Evolutionary conservation across 2,888 invertebrate species (phyloP).

Genomic region (Mystacides longicornis): DNA sequence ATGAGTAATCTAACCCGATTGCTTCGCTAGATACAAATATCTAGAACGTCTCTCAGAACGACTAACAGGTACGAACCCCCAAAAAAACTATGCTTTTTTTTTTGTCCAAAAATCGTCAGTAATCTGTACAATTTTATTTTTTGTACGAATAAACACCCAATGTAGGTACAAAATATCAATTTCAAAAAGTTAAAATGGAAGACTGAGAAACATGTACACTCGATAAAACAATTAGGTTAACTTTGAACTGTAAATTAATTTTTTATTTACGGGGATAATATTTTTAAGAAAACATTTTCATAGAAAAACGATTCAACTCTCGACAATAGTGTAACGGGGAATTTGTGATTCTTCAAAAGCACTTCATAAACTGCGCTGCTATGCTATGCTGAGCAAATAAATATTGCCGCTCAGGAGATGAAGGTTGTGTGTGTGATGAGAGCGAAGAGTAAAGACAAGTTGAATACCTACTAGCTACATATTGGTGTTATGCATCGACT

Average conservation of each 20-base stretch:
- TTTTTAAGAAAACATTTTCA: background rate
- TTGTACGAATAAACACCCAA: background rate
- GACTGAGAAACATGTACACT: constrained; percentile 4
- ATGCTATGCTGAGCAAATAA: background rate
- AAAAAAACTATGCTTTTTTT: too few relatives aligned
- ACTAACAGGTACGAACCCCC: background rate
- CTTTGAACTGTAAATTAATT: too few relatives aligned
- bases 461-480: constrained; percentile 41
- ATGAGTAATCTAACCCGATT: background rate
- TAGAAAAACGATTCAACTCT: background rate
- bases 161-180: background rate
- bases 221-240: background rate
- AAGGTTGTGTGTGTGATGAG: background rate
- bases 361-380: constrained; percentile 22
- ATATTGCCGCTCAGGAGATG: background rate
- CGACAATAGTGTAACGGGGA: constrained; percentile 43
- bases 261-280: too few relatives aligned
- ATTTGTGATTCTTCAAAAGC: constrained; percentile 45
- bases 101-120: too few relatives aligned
- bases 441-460: background rate
- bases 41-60: background rate
- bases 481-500: constrained; percentile 50
- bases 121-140: background rate
- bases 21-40: background rate
- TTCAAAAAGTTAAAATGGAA: constrained; percentile 8